phyloP scores from a whole-genome alignment of 2,888 invertebrate genomes.

The Drosophila paramelanica region DNA sequence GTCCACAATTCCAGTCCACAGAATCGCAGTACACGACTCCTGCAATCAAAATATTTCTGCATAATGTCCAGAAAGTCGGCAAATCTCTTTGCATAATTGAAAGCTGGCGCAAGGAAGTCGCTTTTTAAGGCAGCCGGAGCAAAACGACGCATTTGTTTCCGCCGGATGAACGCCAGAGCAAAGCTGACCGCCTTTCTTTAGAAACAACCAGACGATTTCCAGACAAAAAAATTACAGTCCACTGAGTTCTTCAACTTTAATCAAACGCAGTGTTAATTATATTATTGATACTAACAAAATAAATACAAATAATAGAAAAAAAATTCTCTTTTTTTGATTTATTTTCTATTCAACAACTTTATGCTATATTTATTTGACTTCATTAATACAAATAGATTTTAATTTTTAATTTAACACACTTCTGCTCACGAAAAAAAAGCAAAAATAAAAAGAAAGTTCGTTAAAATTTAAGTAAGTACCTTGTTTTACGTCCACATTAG shows the following conservation, averaged over 20 bases:
- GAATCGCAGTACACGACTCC: conserved; percentile 21
- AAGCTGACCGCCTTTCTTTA: conserved; percentile 1
- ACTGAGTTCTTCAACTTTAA: not conserved
- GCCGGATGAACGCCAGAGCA: conserved; percentile 33
- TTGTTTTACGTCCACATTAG: no score
- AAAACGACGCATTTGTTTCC: conserved; percentile 60
- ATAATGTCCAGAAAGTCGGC: conserved; percentile 23
- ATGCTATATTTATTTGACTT: no score
- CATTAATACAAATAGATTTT: no score
- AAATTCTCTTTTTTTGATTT: no score
- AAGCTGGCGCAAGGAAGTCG: conserved; percentile 53
- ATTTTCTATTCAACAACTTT: no score
- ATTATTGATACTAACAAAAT: no score
- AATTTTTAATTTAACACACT: no score
- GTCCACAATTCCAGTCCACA: conserved; percentile 7
- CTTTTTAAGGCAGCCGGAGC: conserved; percentile 47
- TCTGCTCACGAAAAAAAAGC: no score
- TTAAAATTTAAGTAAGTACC: no score
- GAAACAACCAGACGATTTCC: conserved; percentile 4
- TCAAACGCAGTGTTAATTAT: no score
- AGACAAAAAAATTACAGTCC: conserved; percentile 11
- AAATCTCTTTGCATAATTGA: conserved; percentile 75
- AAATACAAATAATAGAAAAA: no score
- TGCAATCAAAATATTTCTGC: conserved; percentile 43
- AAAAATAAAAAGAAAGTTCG: no score